These are phyloP conservation scores for Brenthis hecate DNA, from an alignment of 2,888 invertebrate genomes.

Conservation along the genomic window DNA sequence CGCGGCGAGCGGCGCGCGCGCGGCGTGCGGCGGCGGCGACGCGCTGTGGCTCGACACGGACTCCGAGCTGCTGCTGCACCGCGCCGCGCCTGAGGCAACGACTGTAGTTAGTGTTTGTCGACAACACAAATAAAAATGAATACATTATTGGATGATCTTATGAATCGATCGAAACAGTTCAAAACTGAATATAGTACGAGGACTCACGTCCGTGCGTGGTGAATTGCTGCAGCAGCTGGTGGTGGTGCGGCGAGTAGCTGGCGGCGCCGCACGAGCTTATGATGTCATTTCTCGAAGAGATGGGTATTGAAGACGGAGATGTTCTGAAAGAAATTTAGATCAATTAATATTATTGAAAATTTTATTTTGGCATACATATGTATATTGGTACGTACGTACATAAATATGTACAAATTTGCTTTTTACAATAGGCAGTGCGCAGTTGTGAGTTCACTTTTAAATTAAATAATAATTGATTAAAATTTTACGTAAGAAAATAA, in stretches of 20 bases:
- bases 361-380: no score
- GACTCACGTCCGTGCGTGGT: conserved; percentile 86
- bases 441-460: no score
- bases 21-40: conserved; percentile 61
- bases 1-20: conserved; percentile 21
- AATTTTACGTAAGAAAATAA: no score
- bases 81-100: conserved; percentile 46
- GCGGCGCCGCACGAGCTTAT: conserved; percentile 49
- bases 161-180: not conserved
- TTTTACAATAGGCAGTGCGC: no score
- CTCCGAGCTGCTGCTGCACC: conserved; percentile 88
- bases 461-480: no score
- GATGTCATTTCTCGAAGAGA: conserved; percentile 57
- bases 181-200: not conserved
- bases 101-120: conserved; percentile 25
- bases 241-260: conserved; percentile 71
- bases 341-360: no score
- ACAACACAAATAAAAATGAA: not conserved
- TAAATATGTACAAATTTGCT: no score
- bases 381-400: no score
- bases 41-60: conserved; percentile 85
- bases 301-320: conserved; percentile 59
- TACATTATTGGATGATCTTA: not conserved
- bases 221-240: conserved; percentile 68
- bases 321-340: conserved; percentile 56